Evolutionary conservation across 2,797 vertebrate species (phyloP).

Genomic region (Enteromius anoplus): DNA sequence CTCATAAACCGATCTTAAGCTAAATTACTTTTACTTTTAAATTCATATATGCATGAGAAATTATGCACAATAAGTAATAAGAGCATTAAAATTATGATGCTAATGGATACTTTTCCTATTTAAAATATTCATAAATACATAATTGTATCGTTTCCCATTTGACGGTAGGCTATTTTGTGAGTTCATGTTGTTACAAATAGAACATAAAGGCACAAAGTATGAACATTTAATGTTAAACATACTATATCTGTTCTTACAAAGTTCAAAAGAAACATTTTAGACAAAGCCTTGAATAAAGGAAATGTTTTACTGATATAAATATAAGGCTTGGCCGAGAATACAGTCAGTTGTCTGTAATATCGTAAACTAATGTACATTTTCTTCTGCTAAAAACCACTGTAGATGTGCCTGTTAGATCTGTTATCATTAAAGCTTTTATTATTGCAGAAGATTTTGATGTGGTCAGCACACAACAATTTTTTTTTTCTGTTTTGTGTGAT

Average conservation of each 20-base stretch:
- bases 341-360: background rate
- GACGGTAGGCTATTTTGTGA: background rate
- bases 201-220: background rate
- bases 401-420: too few relatives aligned
- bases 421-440: too few relatives aligned
- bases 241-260: background rate
- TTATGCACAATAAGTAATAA: too few relatives aligned
- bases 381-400: too few relatives aligned
- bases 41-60: too few relatives aligned
- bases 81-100: too few relatives aligned
- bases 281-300: background rate
- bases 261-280: background rate
- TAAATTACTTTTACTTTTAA: too few relatives aligned
- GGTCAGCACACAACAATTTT: too few relatives aligned
- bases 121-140: background rate
- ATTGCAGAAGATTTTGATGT: too few relatives aligned
- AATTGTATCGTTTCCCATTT: background rate
- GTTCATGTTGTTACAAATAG: background rate
- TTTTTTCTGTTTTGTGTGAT: background rate
- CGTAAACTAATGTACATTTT: too few relatives aligned
- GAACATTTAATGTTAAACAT: background rate
- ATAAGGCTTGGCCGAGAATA: background rate
- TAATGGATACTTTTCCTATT: background rate
- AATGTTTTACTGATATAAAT: background rate
- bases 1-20: too few relatives aligned